Base-by-base conservation (phyloP, 2,797 vertebrate genomes). In the Betta splendens region DNA sequence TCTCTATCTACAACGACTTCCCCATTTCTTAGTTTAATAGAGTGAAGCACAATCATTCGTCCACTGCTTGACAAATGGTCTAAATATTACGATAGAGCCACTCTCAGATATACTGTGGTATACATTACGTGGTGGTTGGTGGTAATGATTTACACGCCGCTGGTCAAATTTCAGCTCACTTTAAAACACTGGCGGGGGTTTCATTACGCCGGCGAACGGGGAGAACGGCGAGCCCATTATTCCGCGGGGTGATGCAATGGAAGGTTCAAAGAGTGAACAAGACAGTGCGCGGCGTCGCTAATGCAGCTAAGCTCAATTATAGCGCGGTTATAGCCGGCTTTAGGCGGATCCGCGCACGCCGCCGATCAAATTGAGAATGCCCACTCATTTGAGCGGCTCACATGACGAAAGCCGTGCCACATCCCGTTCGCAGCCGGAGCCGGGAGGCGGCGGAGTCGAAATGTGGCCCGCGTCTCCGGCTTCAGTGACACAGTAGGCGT, bases 1-100 rank as follows among this genome's bases (percentile, higher is more conserved):
- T 69, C 69, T 78, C 77, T 28, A 79, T 87, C 74, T 72, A 73
- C 80, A 48, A 77, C 72, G 68, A 84, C 73, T 85, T 83, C 70
- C 86, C 67, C 84, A 87, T 87, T 87, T 86, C 83, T 87, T 81
- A 83, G 82, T 84, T 87, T 87, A 86, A 88, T 81, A 85, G 79
- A 71, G 72, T 76, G 64, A 77, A 71, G 84, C 61, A 79, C 77
- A 88, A 85, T 87, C 85, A 87, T 86, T 86, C 85, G 84, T 83
- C 81, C 72, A 65, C 72, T 28, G 69, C 62, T 55, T 85, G 84
- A 87, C 46, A 70, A 84, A 88, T 83, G 72, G 74, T 70, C 42
- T 25, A 63, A 73, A 80, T 77, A 83, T 83, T 83, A 75, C 49
- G 40, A 79, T 48, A 58, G 73, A 73, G 52, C 57, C 67, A 72